Evolutionary conservation across 2,113 vertebrate genomes (phyloP).

Genomic region (Colossoma macropomum): DNA sequence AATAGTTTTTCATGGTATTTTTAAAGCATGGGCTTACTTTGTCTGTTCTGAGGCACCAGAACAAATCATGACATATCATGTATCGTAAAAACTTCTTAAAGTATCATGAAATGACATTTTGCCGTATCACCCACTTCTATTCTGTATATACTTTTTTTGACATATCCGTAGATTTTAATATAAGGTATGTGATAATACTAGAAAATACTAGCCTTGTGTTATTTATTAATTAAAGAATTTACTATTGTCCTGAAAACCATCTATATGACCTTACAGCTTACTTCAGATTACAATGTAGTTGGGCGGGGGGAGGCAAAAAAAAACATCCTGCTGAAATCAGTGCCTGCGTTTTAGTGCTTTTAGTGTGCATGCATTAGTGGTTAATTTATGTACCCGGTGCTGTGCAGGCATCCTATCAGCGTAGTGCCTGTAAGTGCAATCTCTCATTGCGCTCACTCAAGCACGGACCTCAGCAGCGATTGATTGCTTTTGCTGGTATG

Average conservation of each 20-base stretch:
- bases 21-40: no score
- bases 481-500: conserved; percentile 79
- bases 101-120: no score
- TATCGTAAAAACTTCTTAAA: no score
- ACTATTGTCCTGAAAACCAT: neutral
- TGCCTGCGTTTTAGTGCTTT: conserved; percentile 55
- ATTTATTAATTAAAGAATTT: neutral
- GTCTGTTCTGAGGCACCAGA: no score
- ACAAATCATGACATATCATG: no score
- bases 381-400: conserved; percentile 77
- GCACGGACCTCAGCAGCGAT: conserved; percentile 76
- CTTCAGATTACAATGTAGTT: neutral
- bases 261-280: neutral
- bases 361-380: conserved; percentile 72
- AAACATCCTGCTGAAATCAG: conserved; percentile 42
- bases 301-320: neutral
- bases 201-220: neutral
- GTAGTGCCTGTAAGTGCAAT: conserved; percentile 75
- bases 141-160: no score
- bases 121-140: no score
- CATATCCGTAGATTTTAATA: no score
- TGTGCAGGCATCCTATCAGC: conserved; percentile 76
- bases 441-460: conserved; percentile 73
- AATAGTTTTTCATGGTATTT: no score
- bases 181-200: no score